A percentile compares a stretch with the other conserved stretches of the same genome.
Conservation (phyloP, 2,113 vertebrate species). For the Ascaphus truei region DNA sequence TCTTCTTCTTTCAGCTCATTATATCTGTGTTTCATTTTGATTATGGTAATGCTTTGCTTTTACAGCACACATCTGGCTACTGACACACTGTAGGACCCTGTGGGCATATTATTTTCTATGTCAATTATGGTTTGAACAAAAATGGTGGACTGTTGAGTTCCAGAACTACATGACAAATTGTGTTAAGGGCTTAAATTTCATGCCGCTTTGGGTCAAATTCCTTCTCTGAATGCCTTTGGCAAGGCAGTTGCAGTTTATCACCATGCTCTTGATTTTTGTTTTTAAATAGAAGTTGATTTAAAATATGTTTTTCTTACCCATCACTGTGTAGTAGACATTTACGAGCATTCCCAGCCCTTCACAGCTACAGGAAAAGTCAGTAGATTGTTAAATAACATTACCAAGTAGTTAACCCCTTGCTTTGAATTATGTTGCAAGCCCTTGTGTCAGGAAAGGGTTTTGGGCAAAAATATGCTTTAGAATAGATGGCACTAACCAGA, state of each 20-base stretch:
- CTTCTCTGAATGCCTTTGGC: background rate
- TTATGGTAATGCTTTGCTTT: constrained; percentile 16
- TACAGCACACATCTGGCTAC: constrained; percentile 22
- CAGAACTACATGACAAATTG: background rate
- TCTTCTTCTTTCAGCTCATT: constrained; percentile 20
- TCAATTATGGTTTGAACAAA: constrained; percentile 2
- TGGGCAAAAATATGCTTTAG: no score
- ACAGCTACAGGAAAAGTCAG: no score
- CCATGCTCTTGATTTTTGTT: background rate
- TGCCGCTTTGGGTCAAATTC: constrained; percentile 8
- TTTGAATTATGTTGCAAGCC: no score
- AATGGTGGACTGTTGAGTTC: background rate
- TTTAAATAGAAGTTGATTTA: no score
- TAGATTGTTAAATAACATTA: no score
- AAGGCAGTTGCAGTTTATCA: background rate
- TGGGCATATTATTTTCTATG: constrained; percentile 16
- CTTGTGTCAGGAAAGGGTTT: no score
- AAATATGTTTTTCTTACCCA: no score
- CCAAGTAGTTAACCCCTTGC: no score
- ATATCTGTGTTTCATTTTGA: constrained; percentile 14
- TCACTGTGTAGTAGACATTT: no score
- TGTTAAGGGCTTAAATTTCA: constrained; percentile 9
- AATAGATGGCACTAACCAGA: no score
- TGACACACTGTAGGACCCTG: constrained; percentile 13
- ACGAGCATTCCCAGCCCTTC: no score